These are phyloP conservation scores for Caenorhabditis zanzibari DNA, from an alignment of 2,888 invertebrate species.

Conservation along the genomic window DNA sequence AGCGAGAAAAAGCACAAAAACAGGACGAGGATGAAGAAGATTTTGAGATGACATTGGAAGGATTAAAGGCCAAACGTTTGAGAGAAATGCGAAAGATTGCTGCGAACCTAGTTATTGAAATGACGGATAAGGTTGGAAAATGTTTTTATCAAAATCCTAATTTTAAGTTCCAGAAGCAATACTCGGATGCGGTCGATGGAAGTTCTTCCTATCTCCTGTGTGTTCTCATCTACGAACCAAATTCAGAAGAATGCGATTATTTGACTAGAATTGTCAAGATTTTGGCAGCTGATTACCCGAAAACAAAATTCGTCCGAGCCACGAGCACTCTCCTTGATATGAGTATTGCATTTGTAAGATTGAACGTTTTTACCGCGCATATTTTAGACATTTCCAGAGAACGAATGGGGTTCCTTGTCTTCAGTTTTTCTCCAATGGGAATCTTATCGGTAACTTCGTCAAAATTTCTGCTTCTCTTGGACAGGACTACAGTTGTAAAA, in stretches of 20 bases:
- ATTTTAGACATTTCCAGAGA: slow-evolving; percentile 26
- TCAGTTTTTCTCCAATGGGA: slow-evolving; percentile 77
- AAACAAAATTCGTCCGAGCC: slow-evolving; percentile 67
- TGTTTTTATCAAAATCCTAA: not conserved
- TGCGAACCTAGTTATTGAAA: slow-evolving; percentile 75
- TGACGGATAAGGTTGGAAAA: slow-evolving; percentile 71
- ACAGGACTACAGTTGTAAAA: slow-evolving; percentile 73
- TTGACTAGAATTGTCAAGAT: slow-evolving; percentile 56
- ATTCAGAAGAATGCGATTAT: slow-evolving; percentile 60
- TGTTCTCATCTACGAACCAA: slow-evolving; percentile 71
- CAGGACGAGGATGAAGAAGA: slow-evolving; percentile 66
- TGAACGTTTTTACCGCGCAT: not conserved
- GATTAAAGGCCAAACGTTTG: slow-evolving; percentile 72
- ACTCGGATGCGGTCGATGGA: slow-evolving; percentile 64
- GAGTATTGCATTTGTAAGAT: slow-evolving; percentile 69
- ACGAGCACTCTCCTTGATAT: slow-evolving; percentile 69
- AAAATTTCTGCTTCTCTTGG: slow-evolving; percentile 68
- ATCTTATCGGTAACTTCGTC: slow-evolving; percentile 81
- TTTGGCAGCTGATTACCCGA: slow-evolving; percentile 64
- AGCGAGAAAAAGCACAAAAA: slow-evolving; percentile 64
- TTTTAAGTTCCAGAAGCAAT: slow-evolving; percentile 63
- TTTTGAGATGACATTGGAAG: slow-evolving; percentile 76
- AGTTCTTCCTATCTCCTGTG: slow-evolving; percentile 56
- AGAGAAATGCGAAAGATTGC: slow-evolving; percentile 72
- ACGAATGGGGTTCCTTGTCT: slow-evolving; percentile 76